These are phyloP conservation scores for Xanthorhoe spadicearia DNA, from an alignment of 2,888 invertebrate genomes.

Conservation along the genomic window DNA sequence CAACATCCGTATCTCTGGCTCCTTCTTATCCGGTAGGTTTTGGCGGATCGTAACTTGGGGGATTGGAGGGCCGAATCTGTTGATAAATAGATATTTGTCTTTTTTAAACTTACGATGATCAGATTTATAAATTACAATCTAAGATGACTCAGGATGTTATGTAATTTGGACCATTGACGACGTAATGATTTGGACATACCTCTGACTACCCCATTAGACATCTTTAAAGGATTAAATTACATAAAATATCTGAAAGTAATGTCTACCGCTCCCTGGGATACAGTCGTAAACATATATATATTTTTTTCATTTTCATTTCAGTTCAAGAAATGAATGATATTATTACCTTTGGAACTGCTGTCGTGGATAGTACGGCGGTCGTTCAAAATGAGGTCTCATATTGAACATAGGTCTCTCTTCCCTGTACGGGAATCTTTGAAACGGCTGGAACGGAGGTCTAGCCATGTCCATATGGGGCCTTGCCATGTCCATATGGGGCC, in stretches of 20 bases:
- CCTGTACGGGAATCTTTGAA: constrained; percentile 37
- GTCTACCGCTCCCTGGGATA: too few species aligned
- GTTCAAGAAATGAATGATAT: not conserved
- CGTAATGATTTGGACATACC: too few species aligned
- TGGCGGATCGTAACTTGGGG: constrained; percentile 73
- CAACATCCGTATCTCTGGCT: constrained; percentile 75
- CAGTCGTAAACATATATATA: too few species aligned
- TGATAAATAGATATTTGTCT: not conserved
- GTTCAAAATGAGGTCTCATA: constrained; percentile 56
- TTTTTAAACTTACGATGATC: too few species aligned
- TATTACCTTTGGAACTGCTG: constrained; percentile 27
- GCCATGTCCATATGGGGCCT: constrained; percentile 51
- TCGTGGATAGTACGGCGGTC: constrained; percentile 51
- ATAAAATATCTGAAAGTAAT: too few species aligned
- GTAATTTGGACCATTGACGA: too few species aligned
- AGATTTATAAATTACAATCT: too few species aligned
- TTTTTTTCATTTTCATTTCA: too few species aligned
- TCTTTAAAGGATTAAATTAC: too few species aligned
- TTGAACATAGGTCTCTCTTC: constrained; percentile 38
- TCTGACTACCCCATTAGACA: too few species aligned
- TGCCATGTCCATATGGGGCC: constrained; percentile 52
- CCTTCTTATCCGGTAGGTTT: constrained; percentile 54
- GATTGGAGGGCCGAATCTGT: constrained; percentile 40
- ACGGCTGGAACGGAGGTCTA: constrained; percentile 43
- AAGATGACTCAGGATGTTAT: too few species aligned